Evolutionary conservation across 1,140 invertebrate species (phyloP).

Genomic region (Drosophila sproati): DNA sequence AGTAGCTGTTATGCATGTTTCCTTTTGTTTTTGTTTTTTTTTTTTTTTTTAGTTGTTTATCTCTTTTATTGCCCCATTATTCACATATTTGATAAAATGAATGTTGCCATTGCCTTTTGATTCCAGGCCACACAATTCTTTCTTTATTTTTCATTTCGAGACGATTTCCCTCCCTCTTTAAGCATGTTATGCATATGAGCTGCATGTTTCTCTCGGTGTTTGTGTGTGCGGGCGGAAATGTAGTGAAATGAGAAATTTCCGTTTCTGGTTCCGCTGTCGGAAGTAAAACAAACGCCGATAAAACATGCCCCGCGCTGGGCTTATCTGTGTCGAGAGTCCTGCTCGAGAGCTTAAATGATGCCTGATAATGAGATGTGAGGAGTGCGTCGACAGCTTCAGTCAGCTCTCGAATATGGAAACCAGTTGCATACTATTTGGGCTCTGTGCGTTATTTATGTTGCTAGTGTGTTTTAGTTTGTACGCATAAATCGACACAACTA

Average conservation of each 20-base stretch:
- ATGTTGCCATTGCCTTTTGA: constrained; percentile 57
- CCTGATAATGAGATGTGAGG: constrained; percentile 60
- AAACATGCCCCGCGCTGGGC: constrained; percentile 54
- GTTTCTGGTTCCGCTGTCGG: constrained; percentile 79
- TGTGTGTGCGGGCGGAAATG: constrained; percentile 69
- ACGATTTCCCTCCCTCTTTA: constrained; percentile 23
- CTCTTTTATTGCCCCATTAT: constrained; percentile 74
- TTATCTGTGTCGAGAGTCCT: constrained; percentile 30
- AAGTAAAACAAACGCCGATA: constrained; percentile 82
- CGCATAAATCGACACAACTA: constrained; percentile 60
- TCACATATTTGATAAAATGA: constrained; percentile 75
- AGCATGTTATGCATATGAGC: constrained; percentile 72
- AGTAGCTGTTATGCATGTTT: constrained; percentile 29
- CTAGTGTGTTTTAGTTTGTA: constrained; percentile 46
- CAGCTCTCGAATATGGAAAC: constrained; percentile 56
- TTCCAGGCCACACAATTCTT: constrained; percentile 55
- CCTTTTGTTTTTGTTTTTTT: constrained; percentile 15
- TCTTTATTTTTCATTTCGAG: constrained; percentile 77
- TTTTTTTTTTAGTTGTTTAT: constrained; percentile 12
- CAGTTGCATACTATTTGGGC: constrained; percentile 71
- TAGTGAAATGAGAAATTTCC: constrained; percentile 82
- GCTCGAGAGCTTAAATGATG: constrained; percentile 66
- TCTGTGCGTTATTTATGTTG: constrained; percentile 64
- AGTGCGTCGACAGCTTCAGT: constrained; percentile 7
- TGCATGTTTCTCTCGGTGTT: constrained; percentile 40